These are phyloP conservation scores for Orchesellides sinensis DNA, from an alignment of 2,888 invertebrate genomes.

Conservation along the genomic window DNA sequence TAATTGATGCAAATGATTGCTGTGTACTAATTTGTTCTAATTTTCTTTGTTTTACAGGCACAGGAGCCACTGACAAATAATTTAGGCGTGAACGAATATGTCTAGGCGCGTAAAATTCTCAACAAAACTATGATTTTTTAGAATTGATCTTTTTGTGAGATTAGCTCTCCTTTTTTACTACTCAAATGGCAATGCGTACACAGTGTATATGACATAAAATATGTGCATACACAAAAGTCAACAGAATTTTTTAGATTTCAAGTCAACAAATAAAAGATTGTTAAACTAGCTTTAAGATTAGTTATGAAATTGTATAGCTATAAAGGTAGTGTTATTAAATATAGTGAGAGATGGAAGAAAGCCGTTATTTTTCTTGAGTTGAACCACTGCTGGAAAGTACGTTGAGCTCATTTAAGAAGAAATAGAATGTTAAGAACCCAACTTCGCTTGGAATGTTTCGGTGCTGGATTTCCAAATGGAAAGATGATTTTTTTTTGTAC, in stretches of 20 bases:
- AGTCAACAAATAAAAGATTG: neutral
- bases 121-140: too few relatives aligned
- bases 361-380: slow-evolving; percentile 51
- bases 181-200: neutral
- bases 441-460: neutral
- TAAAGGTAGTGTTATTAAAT: too few relatives aligned
- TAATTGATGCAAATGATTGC: slow-evolving; percentile 28
- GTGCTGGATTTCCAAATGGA: slow-evolving; percentile 15
- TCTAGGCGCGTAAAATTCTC: slow-evolving; percentile 56
- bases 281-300: too few relatives aligned
- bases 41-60: slow-evolving; percentile 81
- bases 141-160: neutral
- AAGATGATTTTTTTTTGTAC: neutral
- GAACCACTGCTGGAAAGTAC: slow-evolving; percentile 57
- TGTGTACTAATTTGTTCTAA: slow-evolving; percentile 28
- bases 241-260: neutral
- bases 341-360: too few relatives aligned
- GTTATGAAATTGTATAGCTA: too few relatives aligned
- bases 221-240: neutral
- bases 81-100: slow-evolving; percentile 72
- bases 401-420: slow-evolving; percentile 49
- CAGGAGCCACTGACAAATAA: slow-evolving; percentile 86
- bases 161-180: slow-evolving; percentile 18
- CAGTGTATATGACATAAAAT: slow-evolving; percentile 5
- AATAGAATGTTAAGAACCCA: neutral